phyloP scores from a whole-genome alignment of 2,888 invertebrate genomes.

The Ennomos quercinarius region DNA sequence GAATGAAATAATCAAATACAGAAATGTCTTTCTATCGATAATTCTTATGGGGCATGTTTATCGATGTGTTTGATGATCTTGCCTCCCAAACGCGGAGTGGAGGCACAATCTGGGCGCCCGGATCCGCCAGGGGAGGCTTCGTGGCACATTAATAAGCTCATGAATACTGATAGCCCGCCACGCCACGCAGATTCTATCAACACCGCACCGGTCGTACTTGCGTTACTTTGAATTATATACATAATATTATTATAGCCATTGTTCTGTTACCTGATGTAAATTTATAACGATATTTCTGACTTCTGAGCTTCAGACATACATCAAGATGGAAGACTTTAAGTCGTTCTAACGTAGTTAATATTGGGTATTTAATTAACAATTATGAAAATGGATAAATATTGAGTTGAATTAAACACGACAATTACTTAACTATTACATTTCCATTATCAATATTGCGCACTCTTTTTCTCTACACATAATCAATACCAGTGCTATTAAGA shows the following conservation, averaged over 20 bases:
- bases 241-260: constrained; percentile 10
- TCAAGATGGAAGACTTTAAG: no score
- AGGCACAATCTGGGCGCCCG: constrained; percentile 62
- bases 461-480: no score
- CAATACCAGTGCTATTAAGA: no score
- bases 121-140: constrained; percentile 51
- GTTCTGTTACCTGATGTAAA: constrained; percentile 12
- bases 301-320: no score
- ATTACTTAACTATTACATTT: no score
- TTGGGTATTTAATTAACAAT: no score
- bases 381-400: no score
- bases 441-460: no score
- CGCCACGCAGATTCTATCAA: constrained; percentile 44
- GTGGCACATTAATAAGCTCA: constrained; percentile 75
- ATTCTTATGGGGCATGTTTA: constrained; percentile 13
- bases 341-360: no score
- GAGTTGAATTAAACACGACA: no score
- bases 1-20: no score
- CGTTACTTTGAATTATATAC: constrained; percentile 28
- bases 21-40: constrained; percentile 1
- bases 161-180: constrained; percentile 71
- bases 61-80: constrained; percentile 32
- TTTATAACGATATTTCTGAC: neutral
- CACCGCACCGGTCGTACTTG: constrained; percentile 41
- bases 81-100: constrained; percentile 35